phyloP scores from a whole-genome alignment of 2,888 invertebrate species.

The Agonopterix arenella region DNA sequence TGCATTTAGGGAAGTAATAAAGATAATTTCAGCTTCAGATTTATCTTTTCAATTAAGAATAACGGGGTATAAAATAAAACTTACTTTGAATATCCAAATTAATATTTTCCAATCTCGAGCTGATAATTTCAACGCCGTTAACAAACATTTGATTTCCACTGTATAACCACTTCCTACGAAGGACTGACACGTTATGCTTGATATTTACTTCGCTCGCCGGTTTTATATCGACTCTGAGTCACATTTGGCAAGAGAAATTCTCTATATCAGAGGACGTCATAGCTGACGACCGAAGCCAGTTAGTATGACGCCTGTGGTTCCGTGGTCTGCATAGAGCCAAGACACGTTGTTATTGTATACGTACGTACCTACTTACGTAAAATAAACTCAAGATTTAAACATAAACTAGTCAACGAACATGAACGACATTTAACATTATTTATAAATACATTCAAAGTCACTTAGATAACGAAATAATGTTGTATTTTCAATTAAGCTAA shows the following conservation, averaged over 20 bases:
- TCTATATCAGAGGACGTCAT: conserved; percentile 49
- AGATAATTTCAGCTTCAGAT: too few species aligned
- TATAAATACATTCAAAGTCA: too few species aligned
- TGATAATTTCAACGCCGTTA: conserved; percentile 53
- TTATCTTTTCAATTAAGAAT: too few species aligned
- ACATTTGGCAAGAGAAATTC: conserved; percentile 56
- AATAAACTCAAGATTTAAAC: too few species aligned
- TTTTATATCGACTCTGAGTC: conserved; percentile 64
- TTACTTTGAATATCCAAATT: conserved; percentile 48
- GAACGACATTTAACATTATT: too few species aligned
- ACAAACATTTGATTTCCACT: conserved; percentile 49
- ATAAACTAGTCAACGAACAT: too few species aligned
- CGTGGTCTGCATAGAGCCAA: conserved; percentile 2
- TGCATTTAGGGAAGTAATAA: too few species aligned
- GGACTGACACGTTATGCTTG: conserved; percentile 45
- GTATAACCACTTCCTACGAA: conserved; percentile 10
- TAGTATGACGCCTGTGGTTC: conserved; percentile 42
- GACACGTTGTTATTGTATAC: too few species aligned
- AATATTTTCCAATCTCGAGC: conserved; percentile 51
- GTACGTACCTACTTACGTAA: too few species aligned
- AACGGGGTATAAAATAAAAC: conserved; percentile 17
- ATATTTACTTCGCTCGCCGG: conserved; percentile 30
- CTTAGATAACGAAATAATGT: too few species aligned
- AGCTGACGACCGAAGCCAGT: conserved; percentile 42
- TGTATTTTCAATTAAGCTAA: too few species aligned